Evolutionary conservation across 2,113 vertebrate genomes (phyloP).

Genomic region (Rhagologus leucostigma): DNA sequence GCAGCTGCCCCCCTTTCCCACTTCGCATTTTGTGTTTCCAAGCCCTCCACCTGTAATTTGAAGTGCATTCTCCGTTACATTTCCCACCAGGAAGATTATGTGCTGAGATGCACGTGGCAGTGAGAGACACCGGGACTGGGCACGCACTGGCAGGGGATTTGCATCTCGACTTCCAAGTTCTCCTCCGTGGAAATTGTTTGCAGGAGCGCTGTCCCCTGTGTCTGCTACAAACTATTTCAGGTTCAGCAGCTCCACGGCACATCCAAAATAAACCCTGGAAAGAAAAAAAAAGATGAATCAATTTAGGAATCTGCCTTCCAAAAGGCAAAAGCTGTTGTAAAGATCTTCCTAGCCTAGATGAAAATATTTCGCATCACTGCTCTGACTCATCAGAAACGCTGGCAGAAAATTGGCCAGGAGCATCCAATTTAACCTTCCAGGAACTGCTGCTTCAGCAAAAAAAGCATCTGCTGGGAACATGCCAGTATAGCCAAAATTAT

Average conservation of each 20-base stretch:
- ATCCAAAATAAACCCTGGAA: neutral
- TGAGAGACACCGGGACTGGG: rapidly evolving
- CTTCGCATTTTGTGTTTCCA: rapidly evolving
- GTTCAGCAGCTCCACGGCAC: neutral
- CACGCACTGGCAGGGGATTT: rapidly evolving
- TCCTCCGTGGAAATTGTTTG: neutral
- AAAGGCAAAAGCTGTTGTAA: neutral
- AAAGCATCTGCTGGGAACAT: neutral
- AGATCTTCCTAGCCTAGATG: neutral
- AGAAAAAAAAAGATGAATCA: neutral
- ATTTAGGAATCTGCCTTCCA: neutral
- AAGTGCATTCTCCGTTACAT: neutral
- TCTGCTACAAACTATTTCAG: neutral
- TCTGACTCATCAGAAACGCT: conserved; percentile 16
- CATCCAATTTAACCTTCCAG: conserved; percentile 16
- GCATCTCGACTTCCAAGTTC: neutral
- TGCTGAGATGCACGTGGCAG: rapidly evolving
- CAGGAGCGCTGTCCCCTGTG: neutral
- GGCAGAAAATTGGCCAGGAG: neutral
- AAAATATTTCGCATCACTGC: neutral
- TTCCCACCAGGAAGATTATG: rapidly evolving
- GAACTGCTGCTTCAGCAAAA: conserved; percentile 2
- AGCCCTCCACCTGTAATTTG: too few species aligned
- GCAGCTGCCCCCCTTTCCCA: neutral
- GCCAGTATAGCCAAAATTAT: neutral